These are phyloP conservation scores for Sebastes nivosus DNA, from an alignment of 2,797 vertebrate genomes.

Conservation along the genomic window DNA sequence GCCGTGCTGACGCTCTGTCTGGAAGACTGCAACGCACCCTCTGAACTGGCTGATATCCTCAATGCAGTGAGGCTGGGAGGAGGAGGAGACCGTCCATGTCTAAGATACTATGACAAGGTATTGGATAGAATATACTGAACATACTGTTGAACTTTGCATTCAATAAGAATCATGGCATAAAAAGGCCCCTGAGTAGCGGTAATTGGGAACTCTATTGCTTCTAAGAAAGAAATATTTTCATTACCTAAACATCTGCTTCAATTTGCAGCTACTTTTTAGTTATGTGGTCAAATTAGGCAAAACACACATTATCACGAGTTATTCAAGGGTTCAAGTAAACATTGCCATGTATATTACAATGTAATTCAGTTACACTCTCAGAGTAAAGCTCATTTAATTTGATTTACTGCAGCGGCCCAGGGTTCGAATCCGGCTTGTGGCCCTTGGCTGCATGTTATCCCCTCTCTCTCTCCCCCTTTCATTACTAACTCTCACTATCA, in stretches of 20 bases:
- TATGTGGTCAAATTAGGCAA: not conserved
- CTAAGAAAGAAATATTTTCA: not conserved
- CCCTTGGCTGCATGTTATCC: too few species aligned
- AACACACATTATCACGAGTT: not conserved
- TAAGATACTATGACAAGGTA: conserved; percentile 87
- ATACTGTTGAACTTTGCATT: not conserved
- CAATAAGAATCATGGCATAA: not conserved
- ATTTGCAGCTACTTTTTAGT: not conserved
- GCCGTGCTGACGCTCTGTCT: conserved; percentile 79
- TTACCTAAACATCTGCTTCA: not conserved
- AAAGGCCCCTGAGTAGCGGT: not conserved
- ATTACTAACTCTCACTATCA: too few species aligned
- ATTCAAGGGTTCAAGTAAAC: not conserved
- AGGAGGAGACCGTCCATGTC: conserved; percentile 51
- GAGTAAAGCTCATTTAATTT: not conserved
- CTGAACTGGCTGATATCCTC: conserved; percentile 76
- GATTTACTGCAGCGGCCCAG: too few species aligned
- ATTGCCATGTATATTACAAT: not conserved
- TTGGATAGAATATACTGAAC: not conserved
- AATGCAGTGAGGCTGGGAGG: conserved; percentile 79
- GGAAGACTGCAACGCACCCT: conserved; percentile 74
- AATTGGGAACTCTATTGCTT: not conserved
- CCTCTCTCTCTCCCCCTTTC: too few species aligned
- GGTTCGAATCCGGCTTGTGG: too few species aligned
- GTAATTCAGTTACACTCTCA: too few species aligned